A percentile compares a stretch with the other conserved stretches of the same genome.
Conservation (phyloP, 2,888 invertebrate species). For the Apomyelois bistriatella region DNA sequence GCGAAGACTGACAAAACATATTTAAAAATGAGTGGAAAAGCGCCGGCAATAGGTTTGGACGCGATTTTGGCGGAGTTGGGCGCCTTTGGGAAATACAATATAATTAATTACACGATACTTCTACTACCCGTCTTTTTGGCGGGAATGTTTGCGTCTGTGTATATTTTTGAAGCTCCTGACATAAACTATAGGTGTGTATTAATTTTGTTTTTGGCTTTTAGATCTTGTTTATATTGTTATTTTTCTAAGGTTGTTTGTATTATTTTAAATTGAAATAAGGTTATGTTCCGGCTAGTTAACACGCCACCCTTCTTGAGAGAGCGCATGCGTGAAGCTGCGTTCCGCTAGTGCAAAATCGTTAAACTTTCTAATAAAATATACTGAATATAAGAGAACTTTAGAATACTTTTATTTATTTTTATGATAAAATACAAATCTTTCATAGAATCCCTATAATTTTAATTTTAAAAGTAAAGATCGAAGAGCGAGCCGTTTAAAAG, state of each 20-base stretch:
- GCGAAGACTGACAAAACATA: constrained; percentile 25
- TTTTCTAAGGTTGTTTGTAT: background rate
- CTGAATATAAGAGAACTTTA: too few species aligned
- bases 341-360: constrained; percentile 18
- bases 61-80: constrained; percentile 57
- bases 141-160: constrained; percentile 67
- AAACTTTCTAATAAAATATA: background rate
- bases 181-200: constrained; percentile 57
- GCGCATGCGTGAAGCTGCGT: constrained; percentile 39
- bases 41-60: constrained; percentile 47
- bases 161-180: constrained; percentile 66
- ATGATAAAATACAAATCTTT: too few species aligned
- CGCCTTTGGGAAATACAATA: constrained; percentile 62
- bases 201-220: too few species aligned
- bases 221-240: background rate
- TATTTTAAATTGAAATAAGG: background rate
- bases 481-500: too few species aligned
- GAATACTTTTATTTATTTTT: too few species aligned
- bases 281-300: constrained; percentile 17
- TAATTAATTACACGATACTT: constrained; percentile 62
- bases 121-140: constrained; percentile 67
- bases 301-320: constrained; percentile 25
- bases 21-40: constrained; percentile 46
- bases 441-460: too few species aligned
- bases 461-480: too few species aligned